phyloP scores from a whole-genome alignment of 2,113 vertebrate genomes.

The Sinocyclocheilus anshuiensis region DNA sequence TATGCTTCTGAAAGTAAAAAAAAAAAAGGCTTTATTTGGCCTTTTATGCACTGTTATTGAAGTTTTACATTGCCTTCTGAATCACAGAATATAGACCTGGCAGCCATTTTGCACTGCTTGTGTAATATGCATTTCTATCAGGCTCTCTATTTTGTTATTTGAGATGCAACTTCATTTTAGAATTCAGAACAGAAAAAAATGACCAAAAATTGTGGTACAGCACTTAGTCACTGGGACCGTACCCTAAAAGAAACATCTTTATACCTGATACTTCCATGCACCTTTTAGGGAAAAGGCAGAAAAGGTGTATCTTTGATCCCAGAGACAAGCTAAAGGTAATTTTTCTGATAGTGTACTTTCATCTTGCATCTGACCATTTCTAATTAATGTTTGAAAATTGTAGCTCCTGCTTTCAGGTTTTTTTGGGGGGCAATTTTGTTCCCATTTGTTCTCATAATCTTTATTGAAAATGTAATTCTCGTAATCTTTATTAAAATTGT shows the following conservation, averaged over 20 bases:
- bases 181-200: background rate
- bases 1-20: background rate
- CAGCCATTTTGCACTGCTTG: slow-evolving; percentile 13
- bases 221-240: background rate
- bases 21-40: background rate
- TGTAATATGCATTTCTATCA: background rate
- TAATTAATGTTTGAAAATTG: background rate
- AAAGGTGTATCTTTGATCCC: background rate
- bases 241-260: background rate
- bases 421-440: background rate
- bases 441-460: background rate
- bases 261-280: background rate
- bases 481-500: background rate
- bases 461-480: background rate
- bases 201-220: background rate
- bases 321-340: background rate
- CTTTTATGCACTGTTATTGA: background rate
- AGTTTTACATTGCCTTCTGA: too few species aligned
- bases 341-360: background rate
- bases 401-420: background rate
- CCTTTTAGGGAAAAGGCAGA: background rate
- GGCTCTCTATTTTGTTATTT: background rate
- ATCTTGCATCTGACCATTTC: background rate
- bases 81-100: background rate
- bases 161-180: background rate